Percentiles rank a stretch among this genome's conserved stretches.
These are phyloP conservation scores for Xyrichtys novacula DNA, from an alignment of 2,797 vertebrate species.

Conservation along the genomic window DNA sequence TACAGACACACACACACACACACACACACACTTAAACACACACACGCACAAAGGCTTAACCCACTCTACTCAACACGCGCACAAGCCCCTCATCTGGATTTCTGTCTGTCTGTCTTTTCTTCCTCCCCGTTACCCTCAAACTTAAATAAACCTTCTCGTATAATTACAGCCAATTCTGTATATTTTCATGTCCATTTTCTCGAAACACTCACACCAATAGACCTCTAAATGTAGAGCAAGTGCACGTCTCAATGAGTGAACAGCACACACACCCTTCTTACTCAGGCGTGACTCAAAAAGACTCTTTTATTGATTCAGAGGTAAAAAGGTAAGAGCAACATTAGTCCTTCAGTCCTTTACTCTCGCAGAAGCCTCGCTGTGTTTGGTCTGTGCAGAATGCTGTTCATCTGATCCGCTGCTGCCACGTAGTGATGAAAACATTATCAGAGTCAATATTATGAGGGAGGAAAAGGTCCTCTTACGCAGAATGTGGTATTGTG, in stretches of 20 bases:
- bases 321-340: slow-evolving; percentile 78
- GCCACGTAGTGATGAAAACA: slow-evolving; percentile 76
- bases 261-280: slow-evolving; percentile 54
- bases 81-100: slow-evolving; percentile 76
- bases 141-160: slow-evolving; percentile 86
- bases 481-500: slow-evolving; percentile 77
- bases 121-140: slow-evolving; percentile 74
- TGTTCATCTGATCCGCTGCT: slow-evolving; percentile 65
- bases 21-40: slow-evolving; percentile 21
- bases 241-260: slow-evolving; percentile 58
- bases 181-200: slow-evolving; percentile 85
- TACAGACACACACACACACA: slow-evolving; percentile 49
- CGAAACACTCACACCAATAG: slow-evolving; percentile 72
- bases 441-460: slow-evolving; percentile 84
- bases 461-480: slow-evolving; percentile 72
- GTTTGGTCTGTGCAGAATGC: slow-evolving; percentile 65
- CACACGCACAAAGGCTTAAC: slow-evolving; percentile 49
- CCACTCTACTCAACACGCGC: slow-evolving; percentile 46
- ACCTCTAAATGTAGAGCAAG: slow-evolving; percentile 70
- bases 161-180: slow-evolving; percentile 86
- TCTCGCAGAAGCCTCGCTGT: slow-evolving; percentile 48
- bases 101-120: slow-evolving; percentile 70
- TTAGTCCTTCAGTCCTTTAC: slow-evolving; percentile 67
- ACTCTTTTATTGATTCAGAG: slow-evolving; percentile 78
- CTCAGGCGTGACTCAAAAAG: slow-evolving; percentile 65